phyloP scores from a whole-genome alignment of 2,888 invertebrate genomes.

The Perithous albicinctus region DNA sequence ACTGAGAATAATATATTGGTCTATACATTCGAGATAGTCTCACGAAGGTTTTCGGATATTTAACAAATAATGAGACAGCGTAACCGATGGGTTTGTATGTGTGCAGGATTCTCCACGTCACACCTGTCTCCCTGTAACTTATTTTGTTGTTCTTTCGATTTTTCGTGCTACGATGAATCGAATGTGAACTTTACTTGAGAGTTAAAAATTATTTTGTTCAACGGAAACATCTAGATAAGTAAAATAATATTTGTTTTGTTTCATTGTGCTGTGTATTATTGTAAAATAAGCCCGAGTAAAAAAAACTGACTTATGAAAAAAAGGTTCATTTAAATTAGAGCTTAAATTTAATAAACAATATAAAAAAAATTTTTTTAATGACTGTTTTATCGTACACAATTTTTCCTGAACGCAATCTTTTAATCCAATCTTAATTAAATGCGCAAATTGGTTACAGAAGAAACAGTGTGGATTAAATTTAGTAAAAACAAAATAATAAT shows the following conservation, averaged over 20 bases:
- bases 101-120: slow-evolving; percentile 23
- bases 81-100: slow-evolving; percentile 31
- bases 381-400: no score
- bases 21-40: slow-evolving; percentile 60
- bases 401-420: no score
- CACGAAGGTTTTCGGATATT: slow-evolving; percentile 68
- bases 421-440: no score
- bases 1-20: slow-evolving; percentile 59
- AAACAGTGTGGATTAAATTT: no score
- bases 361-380: no score
- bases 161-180: background rate
- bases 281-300: no score
- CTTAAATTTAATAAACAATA: no score
- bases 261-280: background rate
- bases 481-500: no score
- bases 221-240: background rate
- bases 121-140: slow-evolving; percentile 52
- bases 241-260: background rate
- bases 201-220: background rate
- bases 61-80: slow-evolving; percentile 71
- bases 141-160: slow-evolving; percentile 30
- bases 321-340: no score
- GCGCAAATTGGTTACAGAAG: no score
- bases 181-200: background rate
- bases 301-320: no score